Evolutionary conservation across 64 coral and sea anemone genomes (phyloP).

Genomic region (Porites lutea): DNA sequence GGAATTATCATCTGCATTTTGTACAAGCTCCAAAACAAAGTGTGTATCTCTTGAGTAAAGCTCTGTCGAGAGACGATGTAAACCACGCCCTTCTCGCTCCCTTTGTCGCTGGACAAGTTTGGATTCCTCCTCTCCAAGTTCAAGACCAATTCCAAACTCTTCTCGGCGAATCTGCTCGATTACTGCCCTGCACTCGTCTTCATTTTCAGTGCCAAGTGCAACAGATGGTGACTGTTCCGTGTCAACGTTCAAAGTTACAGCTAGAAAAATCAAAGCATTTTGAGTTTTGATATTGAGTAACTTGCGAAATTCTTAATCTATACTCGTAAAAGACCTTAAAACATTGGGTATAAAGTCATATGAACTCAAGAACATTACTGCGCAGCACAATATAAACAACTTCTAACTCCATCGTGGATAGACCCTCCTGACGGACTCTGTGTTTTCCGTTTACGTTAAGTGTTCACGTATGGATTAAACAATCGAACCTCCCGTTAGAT

Average conservation of each 20-base stretch:
- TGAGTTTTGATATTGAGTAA: too few species aligned
- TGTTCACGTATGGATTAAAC: too few species aligned
- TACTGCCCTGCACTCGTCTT: constrained; percentile 61
- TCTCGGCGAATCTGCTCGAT: constrained; percentile 92
- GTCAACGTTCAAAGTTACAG: background rate
- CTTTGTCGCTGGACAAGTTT: constrained; percentile 85
- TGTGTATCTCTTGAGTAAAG: constrained; percentile 94
- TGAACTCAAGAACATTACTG: too few species aligned
- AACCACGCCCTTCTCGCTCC: constrained; percentile 83
- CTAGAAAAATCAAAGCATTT: background rate
- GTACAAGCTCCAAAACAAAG: constrained; percentile 90
- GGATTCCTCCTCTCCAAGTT: constrained; percentile 73
- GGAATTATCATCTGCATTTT: constrained; percentile 94
- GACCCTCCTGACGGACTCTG: too few species aligned
- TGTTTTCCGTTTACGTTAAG: too few species aligned
- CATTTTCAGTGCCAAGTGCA: background rate
- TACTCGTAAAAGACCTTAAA: too few species aligned
- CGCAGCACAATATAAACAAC: too few species aligned
- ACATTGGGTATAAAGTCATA: too few species aligned
- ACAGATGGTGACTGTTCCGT: background rate
- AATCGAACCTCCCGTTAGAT: too few species aligned
- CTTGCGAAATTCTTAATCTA: too few species aligned
- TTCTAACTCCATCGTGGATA: too few species aligned
- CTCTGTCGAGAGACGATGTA: constrained; percentile 85
- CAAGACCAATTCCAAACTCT: constrained; percentile 93